phyloP scores from a whole-genome alignment of 2,797 vertebrate genomes.

The Epinephelus malabaricus region DNA sequence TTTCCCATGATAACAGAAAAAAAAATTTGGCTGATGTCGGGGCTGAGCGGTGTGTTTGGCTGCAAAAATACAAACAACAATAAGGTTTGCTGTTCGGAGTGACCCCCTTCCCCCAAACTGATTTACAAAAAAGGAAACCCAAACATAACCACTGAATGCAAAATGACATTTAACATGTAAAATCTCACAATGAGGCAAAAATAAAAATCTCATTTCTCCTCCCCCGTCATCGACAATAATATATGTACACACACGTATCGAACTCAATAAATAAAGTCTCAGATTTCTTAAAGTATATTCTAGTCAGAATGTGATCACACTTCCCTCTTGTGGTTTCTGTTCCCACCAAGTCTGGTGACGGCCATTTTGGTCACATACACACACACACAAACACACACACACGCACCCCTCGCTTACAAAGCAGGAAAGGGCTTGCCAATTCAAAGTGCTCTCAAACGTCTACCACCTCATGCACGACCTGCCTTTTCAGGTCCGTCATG shows the following conservation, averaged over 20 bases:
- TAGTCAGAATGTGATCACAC: slow-evolving; percentile 59
- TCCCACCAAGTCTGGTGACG: slow-evolving; percentile 46
- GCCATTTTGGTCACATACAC: slow-evolving; percentile 61
- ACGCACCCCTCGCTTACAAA: slow-evolving; percentile 17
- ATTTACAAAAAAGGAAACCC: slow-evolving; percentile 11
- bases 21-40: slow-evolving; percentile 11
- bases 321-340: slow-evolving; percentile 70
- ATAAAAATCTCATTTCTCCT: slow-evolving; percentile 44
- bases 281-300: slow-evolving; percentile 64
- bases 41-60: slow-evolving; percentile 31
- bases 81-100: slow-evolving; percentile 6
- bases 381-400: neutral
- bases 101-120: neutral
- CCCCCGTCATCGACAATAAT: slow-evolving; percentile 30
- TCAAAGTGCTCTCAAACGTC: slow-evolving; percentile 26
- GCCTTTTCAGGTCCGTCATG: neutral
- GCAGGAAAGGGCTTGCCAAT: slow-evolving; percentile 5
- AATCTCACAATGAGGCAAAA: slow-evolving; percentile 60
- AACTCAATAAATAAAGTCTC: slow-evolving; percentile 90
- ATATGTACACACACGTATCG: slow-evolving; percentile 71
- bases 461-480: neutral
- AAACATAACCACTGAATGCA: slow-evolving; percentile 42
- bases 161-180: slow-evolving; percentile 53
- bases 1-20: slow-evolving; percentile 10
- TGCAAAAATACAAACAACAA: slow-evolving; percentile 27